Conservation (phyloP, 2,113 vertebrate species). For the Petrocephalus microphthalmus region DNA sequence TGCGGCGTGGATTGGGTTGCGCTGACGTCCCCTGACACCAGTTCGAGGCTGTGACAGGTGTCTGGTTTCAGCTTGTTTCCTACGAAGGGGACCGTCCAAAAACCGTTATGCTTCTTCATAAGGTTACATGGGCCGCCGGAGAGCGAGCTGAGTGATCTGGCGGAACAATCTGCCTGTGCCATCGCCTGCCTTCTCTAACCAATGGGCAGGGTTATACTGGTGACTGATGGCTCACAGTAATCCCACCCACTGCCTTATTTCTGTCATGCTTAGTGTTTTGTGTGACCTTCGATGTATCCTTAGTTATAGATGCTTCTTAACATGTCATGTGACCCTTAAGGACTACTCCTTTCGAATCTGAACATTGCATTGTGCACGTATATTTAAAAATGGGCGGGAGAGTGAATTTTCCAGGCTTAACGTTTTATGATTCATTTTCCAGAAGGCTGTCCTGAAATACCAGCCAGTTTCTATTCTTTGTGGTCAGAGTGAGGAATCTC, state of each 20-base stretch:
- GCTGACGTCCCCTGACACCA: not conserved
- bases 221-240: not conserved
- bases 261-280: not conserved
- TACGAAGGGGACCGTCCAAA: not conserved
- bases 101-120: not conserved
- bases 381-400: not conserved
- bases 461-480: not conserved
- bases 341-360: not conserved
- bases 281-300: not conserved
- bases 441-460: not conserved
- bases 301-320: not conserved
- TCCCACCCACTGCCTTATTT: not conserved
- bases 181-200: not conserved
- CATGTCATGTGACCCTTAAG: not conserved
- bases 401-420: not conserved
- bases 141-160: not conserved
- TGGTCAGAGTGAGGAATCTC: slow-evolving; percentile 38
- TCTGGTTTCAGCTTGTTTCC: not conserved
- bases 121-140: not conserved
- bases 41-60: not conserved
- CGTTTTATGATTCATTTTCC: slow-evolving; percentile 30
- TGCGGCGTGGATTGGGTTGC: not conserved
- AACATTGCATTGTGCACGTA: not conserved
- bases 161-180: not conserved
- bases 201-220: not conserved